A percentile compares a stretch with the other conserved stretches of the same genome.
Conservation (phyloP, 2,888 invertebrate species). For the Crepidodera aurea region DNA sequence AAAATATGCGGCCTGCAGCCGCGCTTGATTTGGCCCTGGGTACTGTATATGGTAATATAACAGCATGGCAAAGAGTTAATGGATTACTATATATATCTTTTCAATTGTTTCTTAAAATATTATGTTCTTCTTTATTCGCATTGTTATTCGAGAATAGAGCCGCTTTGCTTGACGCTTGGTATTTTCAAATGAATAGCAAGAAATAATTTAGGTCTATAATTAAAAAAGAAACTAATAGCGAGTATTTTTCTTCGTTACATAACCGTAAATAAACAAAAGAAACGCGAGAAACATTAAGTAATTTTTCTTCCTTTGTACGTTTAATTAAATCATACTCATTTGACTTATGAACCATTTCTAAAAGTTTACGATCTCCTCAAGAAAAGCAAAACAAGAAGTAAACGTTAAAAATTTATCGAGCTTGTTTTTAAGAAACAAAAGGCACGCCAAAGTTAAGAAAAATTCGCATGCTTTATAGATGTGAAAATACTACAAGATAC, state of each 20-base stretch:
- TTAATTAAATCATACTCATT: constrained; percentile 35
- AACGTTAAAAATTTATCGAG: constrained; percentile 32
- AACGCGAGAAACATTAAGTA: constrained; percentile 7
- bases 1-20: too few species aligned
- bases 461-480: constrained; percentile 26
- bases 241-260: constrained; percentile 6
- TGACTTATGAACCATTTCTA: constrained; percentile 34
- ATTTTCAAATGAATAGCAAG: background rate
- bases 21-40: too few species aligned
- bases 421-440: constrained; percentile 35
- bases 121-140: too few species aligned
- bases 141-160: too few species aligned
- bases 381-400: constrained; percentile 17
- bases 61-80: too few species aligned
- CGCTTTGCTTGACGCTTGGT: background rate
- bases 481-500: constrained; percentile 31
- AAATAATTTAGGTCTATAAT: background rate
- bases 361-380: constrained; percentile 19
- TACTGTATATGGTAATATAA: too few species aligned
- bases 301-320: constrained; percentile 18
- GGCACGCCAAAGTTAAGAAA: constrained; percentile 17
- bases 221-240: constrained; percentile 12
- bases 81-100: too few species aligned
- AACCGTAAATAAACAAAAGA: constrained; percentile 1
- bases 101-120: too few species aligned